Percentiles rank a stretch among this genome's conserved stretches.
Evolutionary conservation across 2,113 vertebrate species (phyloP).

Genomic region (Aptenodytes forsteri): DNA sequence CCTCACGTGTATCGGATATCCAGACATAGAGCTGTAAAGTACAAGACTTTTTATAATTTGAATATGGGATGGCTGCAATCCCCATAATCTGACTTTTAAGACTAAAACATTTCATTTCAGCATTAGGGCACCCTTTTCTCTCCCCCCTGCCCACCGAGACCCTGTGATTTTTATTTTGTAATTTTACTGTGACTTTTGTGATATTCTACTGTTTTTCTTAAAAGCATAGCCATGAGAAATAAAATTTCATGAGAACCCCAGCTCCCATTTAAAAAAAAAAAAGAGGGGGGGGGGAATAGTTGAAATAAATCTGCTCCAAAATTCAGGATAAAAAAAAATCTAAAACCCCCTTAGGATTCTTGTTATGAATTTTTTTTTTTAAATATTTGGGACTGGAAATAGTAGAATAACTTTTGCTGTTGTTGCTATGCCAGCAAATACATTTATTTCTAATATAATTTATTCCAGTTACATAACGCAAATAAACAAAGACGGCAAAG

Average conservation of each 20-base stretch:
- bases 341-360: background rate
- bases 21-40: background rate
- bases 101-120: background rate
- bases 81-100: background rate
- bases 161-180: background rate
- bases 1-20: background rate
- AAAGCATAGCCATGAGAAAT: background rate
- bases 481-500: background rate
- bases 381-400: background rate
- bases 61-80: background rate
- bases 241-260: background rate
- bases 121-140: background rate
- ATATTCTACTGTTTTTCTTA: background rate
- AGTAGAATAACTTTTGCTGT: background rate
- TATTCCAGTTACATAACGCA: background rate
- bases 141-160: background rate
- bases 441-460: background rate
- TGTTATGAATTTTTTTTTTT: background rate
- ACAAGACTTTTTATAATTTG: background rate
- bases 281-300: fast-evolving
- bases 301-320: background rate
- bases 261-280: background rate
- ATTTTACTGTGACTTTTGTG: background rate
- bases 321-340: background rate
- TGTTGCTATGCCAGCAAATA: background rate